phyloP scores from a whole-genome alignment of 1,140 invertebrate genomes.

The Penaeus indicus region DNA sequence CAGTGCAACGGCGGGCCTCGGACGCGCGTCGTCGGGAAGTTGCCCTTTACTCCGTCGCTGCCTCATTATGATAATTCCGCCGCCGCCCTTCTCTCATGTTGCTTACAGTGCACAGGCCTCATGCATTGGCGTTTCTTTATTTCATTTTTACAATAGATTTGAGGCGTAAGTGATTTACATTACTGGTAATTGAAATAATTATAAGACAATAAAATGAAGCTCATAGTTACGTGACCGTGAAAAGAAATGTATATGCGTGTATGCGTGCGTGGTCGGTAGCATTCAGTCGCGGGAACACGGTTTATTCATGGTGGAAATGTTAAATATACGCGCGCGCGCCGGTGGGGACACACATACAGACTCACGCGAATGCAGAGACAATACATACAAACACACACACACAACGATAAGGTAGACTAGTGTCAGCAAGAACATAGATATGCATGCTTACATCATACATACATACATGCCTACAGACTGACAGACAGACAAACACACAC shows the following conservation, averaged over 20 bases:
- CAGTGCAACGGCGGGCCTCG: background rate
- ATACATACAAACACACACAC: background rate
- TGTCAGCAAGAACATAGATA: background rate
- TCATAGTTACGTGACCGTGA: background rate
- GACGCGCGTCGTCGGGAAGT: too few species aligned
- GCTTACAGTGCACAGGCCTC: too few species aligned
- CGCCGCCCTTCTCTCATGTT: too few species aligned
- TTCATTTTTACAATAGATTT: too few species aligned
- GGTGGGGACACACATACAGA: background rate
- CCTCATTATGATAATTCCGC: too few species aligned
- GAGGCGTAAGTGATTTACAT: too few species aligned
- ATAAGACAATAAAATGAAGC: too few species aligned
- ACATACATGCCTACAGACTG: background rate
- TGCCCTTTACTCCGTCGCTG: too few species aligned
- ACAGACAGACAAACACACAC: background rate
- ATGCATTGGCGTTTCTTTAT: too few species aligned
- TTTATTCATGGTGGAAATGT: background rate
- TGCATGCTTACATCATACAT: slow-evolving; percentile 18
- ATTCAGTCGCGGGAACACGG: background rate
- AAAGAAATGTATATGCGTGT: background rate
- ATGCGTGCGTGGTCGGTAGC: background rate
- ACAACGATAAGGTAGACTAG: background rate
- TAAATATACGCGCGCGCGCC: slow-evolving; percentile 20
- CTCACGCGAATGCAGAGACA: background rate
- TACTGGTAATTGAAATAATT: too few species aligned